A percentile compares a stretch with the other conserved stretches of the same genome.
Evolutionary conservation across 2,797 vertebrate genomes (phyloP).

Genomic region (Cyclura pinguis): DNA sequence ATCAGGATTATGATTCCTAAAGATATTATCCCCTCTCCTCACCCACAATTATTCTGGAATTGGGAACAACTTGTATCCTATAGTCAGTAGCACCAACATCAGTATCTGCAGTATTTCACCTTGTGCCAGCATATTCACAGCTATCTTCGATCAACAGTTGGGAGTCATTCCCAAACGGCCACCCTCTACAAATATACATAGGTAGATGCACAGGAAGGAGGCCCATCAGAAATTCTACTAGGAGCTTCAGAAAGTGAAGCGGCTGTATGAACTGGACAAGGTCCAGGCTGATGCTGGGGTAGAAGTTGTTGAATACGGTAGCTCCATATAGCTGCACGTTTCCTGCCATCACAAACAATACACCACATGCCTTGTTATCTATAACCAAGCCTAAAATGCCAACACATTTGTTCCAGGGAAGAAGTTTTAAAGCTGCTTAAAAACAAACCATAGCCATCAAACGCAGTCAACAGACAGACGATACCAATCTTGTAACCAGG

Average conservation of each 20-base stretch:
- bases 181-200: not conserved
- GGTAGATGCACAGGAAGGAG: not conserved
- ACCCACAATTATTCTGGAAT: not conserved
- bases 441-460: not conserved
- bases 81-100: not conserved
- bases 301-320: not conserved
- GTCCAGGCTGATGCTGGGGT: not conserved
- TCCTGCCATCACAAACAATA: not conserved
- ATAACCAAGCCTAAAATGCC: not conserved
- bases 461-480: not conserved
- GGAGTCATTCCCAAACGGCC: not conserved
- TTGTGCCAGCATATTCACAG: not conserved
- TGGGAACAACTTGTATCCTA: not conserved
- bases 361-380: not conserved
- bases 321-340: not conserved
- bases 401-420: not conserved
- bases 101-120: not conserved
- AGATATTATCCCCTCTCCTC: not conserved
- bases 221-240: not conserved
- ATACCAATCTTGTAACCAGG: not conserved
- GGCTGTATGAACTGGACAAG: not conserved
- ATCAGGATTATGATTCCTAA: not conserved
- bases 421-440: not conserved
- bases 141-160: not conserved
- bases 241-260: not conserved